A percentile compares a stretch with the other conserved stretches of the same genome.
Evolutionary conservation across 2,888 invertebrate species (phyloP).

Genomic region (Parnassius mnemosyne): DNA sequence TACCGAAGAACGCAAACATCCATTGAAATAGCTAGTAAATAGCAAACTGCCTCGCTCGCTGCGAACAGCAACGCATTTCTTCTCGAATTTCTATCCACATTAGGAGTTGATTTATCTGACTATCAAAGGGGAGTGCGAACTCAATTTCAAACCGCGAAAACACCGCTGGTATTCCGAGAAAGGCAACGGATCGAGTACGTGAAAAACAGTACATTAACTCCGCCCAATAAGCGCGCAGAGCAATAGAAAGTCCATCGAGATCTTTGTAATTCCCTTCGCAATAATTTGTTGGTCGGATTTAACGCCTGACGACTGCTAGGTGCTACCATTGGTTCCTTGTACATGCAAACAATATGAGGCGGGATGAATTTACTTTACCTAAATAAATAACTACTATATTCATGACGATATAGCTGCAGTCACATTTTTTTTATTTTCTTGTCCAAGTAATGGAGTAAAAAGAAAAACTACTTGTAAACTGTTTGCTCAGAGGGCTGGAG

Average conservation of each 20-base stretch:
- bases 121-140: slow-evolving; percentile 31
- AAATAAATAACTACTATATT: too few relatives aligned
- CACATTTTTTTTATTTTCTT: too few relatives aligned
- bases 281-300: slow-evolving; percentile 52
- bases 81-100: slow-evolving; percentile 4
- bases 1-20: slow-evolving; percentile 19
- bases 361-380: too few relatives aligned
- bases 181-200: slow-evolving; percentile 24
- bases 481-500: too few relatives aligned
- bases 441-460: too few relatives aligned
- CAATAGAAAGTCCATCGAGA: slow-evolving; percentile 56
- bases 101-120: slow-evolving; percentile 6
- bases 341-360: too few relatives aligned
- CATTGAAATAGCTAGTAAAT: slow-evolving; percentile 29
- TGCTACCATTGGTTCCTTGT: neutral
- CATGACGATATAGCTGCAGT: too few relatives aligned
- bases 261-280: slow-evolving; percentile 52
- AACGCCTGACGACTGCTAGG: slow-evolving; percentile 37
- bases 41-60: neutral
- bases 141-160: slow-evolving; percentile 30
- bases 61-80: slow-evolving; percentile 7
- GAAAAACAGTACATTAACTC: slow-evolving; percentile 57
- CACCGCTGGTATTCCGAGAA: slow-evolving; percentile 1
- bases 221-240: slow-evolving; percentile 45
- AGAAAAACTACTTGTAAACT: too few relatives aligned